Conservation (phyloP, 1,140 invertebrate genomes). For the Lysiphlebus fabarum region DNA sequence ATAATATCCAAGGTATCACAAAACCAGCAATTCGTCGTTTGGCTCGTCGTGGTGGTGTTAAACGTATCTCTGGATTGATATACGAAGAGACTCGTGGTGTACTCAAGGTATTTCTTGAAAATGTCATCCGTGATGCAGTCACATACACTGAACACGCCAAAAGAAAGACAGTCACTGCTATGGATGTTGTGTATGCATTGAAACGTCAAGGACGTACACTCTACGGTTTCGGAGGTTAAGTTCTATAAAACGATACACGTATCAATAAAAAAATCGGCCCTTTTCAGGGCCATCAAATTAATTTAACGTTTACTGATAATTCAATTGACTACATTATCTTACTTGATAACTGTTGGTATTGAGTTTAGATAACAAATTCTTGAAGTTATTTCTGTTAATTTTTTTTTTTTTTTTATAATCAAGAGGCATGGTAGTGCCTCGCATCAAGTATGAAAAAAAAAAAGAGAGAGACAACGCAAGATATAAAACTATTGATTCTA, state of each 20-base stretch:
- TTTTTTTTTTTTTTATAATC: too few relatives aligned
- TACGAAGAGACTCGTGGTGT: conserved; percentile 9
- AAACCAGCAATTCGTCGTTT: conserved; percentile 1
- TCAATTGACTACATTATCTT: too few relatives aligned
- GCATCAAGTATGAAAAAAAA: too few relatives aligned
- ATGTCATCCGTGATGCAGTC: conserved; percentile 5
- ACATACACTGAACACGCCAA: conserved; percentile 7
- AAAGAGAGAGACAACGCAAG: too few relatives aligned
- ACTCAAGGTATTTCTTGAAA: neutral
- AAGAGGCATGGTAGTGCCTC: too few relatives aligned
- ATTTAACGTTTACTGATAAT: neutral
- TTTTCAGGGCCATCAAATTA: conserved; percentile 14
- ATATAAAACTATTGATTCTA: too few relatives aligned
- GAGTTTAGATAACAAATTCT: too few relatives aligned
- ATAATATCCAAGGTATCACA: conserved; percentile 1
- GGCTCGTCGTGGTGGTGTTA: conserved; percentile 4
- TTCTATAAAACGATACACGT: too few relatives aligned
- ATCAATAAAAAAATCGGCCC: conserved; percentile 6
- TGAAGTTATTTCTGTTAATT: too few relatives aligned
- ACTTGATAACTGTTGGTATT: too few relatives aligned
- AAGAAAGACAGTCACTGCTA: neutral
- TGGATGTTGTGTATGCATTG: conserved; percentile 1
- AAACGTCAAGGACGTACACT: conserved; percentile 6
- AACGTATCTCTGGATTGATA: conserved; percentile 4
- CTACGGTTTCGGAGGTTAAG: conserved; percentile 9